Evolutionary conservation across 1,140 invertebrate genomes (phyloP).

Genomic region (Cotesia chilonis): DNA sequence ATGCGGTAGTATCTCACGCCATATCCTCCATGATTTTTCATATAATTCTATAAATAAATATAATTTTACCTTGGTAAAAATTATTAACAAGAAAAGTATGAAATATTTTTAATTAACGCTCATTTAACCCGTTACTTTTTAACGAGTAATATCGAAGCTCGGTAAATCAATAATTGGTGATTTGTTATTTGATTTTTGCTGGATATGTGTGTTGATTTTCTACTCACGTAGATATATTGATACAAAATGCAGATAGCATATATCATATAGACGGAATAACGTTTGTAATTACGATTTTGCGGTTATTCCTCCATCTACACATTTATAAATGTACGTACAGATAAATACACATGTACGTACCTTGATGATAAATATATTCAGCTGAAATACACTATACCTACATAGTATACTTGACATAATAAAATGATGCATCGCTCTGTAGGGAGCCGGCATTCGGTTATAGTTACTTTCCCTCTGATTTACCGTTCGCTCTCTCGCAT

Average conservation of each 20-base stretch:
- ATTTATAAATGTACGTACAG: not conserved
- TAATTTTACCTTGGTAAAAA: too few relatives aligned
- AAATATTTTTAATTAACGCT: too few relatives aligned
- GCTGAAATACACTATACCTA: slow-evolving; percentile 19
- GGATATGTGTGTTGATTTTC: not conserved
- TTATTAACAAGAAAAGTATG: too few relatives aligned
- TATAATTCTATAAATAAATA: too few relatives aligned
- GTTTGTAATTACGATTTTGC: slow-evolving; percentile 35
- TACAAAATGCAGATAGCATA: not conserved
- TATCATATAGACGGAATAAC: slow-evolving; percentile 11
- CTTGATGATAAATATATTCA: slow-evolving; percentile 15
- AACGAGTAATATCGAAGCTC: not conserved
- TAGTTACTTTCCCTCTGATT: slow-evolving; percentile 28
- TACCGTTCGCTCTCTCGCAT: slow-evolving; percentile 10
- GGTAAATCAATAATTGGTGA: slow-evolving; percentile 5
- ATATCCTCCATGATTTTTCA: too few relatives aligned
- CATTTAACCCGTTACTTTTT: not conserved
- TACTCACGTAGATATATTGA: not conserved
- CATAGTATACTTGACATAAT: slow-evolving; percentile 36
- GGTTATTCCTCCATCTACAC: slow-evolving; percentile 27
- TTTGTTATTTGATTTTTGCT: slow-evolving; percentile 12
- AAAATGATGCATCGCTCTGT: slow-evolving; percentile 39
- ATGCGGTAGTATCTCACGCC: too few relatives aligned
- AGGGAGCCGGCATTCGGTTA: slow-evolving; percentile 31
- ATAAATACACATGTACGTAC: slow-evolving; percentile 22